Conservation (phyloP, 2,113 vertebrate genomes). For the Tragelaphus strepsiceros region DNA sequence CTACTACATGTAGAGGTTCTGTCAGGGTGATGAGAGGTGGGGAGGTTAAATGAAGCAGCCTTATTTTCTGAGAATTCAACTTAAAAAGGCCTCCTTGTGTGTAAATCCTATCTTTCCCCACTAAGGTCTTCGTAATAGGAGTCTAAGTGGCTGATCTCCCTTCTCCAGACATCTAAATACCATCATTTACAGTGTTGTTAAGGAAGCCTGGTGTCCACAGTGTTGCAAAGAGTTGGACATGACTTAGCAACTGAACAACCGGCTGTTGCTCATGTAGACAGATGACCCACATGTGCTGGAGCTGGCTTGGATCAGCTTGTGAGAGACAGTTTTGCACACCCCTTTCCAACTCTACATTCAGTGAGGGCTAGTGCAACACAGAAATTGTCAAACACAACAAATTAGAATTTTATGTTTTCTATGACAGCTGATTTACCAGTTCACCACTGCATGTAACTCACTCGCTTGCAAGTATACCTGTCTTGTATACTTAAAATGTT, state of each 20-base stretch:
- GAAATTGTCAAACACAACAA: not conserved
- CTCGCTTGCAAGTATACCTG: not conserved
- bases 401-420: not conserved
- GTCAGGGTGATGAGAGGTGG: not conserved
- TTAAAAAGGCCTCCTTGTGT: not conserved
- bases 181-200: not conserved
- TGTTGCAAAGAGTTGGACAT: not conserved
- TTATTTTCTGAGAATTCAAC: not conserved
- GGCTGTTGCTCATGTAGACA: not conserved
- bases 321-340: not conserved
- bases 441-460: not conserved
- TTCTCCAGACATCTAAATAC: not conserved
- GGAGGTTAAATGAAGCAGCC: not conserved
- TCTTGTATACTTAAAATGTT: not conserved
- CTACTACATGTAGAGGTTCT: not conserved
- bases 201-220: not conserved
- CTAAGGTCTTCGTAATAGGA: not conserved
- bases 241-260: not conserved
- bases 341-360: not conserved
- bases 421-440: not conserved
- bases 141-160: not conserved
- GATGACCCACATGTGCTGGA: not conserved
- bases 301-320: not conserved
- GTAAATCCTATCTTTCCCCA: not conserved
- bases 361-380: not conserved